These are phyloP conservation scores for Saguinus midas DNA, from an alignment of 2,113 vertebrate genomes.

Conservation along the genomic window DNA sequence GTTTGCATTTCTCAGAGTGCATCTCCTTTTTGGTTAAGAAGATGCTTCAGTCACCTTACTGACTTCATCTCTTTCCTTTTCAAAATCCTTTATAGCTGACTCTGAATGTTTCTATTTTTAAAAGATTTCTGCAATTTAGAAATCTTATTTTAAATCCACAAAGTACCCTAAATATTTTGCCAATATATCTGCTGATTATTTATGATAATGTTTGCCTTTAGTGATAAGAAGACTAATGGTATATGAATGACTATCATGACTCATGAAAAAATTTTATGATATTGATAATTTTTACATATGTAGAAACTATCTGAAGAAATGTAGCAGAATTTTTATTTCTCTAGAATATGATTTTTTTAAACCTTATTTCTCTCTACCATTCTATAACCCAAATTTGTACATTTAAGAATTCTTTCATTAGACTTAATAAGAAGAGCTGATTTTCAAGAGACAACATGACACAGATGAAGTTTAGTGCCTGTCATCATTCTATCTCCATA, in stretches of 20 bases:
- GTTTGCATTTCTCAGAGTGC: not conserved
- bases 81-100: not conserved
- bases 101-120: not conserved
- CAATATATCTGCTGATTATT: not conserved
- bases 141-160: not conserved
- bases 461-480: not conserved
- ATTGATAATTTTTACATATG: not conserved
- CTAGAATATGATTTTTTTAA: not conserved
- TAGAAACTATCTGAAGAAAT: constrained; percentile 21
- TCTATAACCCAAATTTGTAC: not conserved
- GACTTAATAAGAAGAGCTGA: not conserved
- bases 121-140: constrained; percentile 2
- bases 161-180: not conserved
- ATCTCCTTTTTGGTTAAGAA: not conserved
- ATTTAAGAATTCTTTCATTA: not conserved
- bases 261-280: constrained; percentile 26
- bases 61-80: not conserved
- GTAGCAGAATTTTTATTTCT: not conserved
- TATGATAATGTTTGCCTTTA: constrained; percentile 11
- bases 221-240: not conserved
- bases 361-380: not conserved
- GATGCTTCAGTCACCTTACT: not conserved
- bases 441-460: not conserved
- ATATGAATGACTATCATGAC: constrained; percentile 19
- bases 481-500: not conserved